phyloP scores from a whole-genome alignment of 1,140 invertebrate species.

The Solenopsis fugax region DNA sequence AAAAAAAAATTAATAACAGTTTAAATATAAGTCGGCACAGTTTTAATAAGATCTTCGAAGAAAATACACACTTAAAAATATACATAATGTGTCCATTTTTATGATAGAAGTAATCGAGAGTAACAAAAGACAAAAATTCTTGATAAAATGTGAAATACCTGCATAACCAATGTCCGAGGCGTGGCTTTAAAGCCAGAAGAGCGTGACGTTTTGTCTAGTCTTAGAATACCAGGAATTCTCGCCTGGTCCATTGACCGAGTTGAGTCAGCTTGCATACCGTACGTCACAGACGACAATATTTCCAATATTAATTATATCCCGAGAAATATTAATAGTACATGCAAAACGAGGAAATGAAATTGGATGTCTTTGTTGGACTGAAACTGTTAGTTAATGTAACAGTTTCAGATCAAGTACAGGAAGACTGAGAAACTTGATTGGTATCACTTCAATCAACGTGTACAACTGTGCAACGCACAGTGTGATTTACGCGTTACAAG shows the following conservation, averaged over 20 bases:
- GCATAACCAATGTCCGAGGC: background rate
- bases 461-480: background rate
- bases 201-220: conserved; percentile 1
- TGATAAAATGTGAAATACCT: conserved; percentile 22
- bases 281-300: background rate
- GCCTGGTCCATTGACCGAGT: background rate
- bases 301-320: background rate
- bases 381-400: background rate
- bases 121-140: background rate
- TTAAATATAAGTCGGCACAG: background rate
- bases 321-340: background rate
- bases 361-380: background rate
- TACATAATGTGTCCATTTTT: background rate
- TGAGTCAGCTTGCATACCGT: conserved; percentile 19
- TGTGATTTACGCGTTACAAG: background rate
- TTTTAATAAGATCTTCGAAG: background rate
- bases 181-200: background rate
- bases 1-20: background rate
- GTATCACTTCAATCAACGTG: background rate
- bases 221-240: conserved; percentile 35
- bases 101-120: background rate
- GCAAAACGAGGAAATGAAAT: background rate
- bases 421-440: background rate
- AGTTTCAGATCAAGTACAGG: background rate
- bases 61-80: background rate